Evolutionary conservation across 1,140 invertebrate species (phyloP), one percentile per base, ranked within the genome.

Genomic region (Neuroterus valhalla): DNA sequence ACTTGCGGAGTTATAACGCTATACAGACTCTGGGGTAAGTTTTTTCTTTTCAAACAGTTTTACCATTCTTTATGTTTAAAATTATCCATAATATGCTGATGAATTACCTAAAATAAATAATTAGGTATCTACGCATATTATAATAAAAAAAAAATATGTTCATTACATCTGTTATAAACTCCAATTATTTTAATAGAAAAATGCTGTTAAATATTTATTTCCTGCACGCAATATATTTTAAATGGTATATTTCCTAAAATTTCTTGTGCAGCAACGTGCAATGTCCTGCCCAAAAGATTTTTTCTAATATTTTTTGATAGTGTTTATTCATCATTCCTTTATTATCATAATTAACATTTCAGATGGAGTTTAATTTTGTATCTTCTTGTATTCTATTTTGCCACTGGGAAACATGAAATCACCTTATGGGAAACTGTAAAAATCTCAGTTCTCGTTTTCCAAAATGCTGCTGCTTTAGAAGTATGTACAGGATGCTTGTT

Each of bases 401-500:
- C 84, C 38, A 78, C 87, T 52, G 87, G 85, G 69, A 48, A 85
- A 79, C 70, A 85, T 80, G 75, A 81, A 71, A 44, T 70, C 79
- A 83, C 91, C 68, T 91, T 96, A 68, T 97, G 95, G 94, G 88
- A 93, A 11, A 91, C 90, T 78, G 92, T 95, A 1, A 92, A 93
- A 81, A 88, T 91, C 74, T 91, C 93, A 11, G 90, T 98, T 2
- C 92, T 96, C 50, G 92, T 98, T 77, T 98, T 97, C 82, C 97
- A 98, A 91, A 97, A 97, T 90, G 96, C 94, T 74, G 97, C 97
- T 71, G 85, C 97, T 73, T 90, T 98, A 70, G 97, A 98, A 93
- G 95, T 96, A 91, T 81, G 43, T 42, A 74, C 79, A 15, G 48
- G 73, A 50, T 17, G 15, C n/a, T 19, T 62, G 6, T 67, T 48